Evolutionary conservation across 1,140 invertebrate species (phyloP), one percentile per base, ranked within the genome.

Genomic region (Drosophila pachea): DNA sequence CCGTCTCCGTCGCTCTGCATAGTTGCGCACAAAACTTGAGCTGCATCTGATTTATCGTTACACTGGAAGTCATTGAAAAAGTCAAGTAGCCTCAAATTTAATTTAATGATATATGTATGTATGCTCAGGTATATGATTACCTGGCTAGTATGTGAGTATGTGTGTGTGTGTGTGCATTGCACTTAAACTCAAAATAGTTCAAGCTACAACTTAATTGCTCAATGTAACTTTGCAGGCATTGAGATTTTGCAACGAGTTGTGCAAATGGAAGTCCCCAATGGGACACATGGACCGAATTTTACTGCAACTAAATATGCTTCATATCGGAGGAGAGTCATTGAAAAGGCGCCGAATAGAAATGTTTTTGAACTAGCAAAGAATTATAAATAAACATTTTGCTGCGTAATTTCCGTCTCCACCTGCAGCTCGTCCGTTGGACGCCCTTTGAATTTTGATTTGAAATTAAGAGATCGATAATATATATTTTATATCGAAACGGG

Each of bases 61-160:
- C 73, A 77, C 70, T 81, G 76, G 76, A 86, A 81, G 81, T 86
- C 81, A 84, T 84, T 86, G 81, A 84, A 86, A 84, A 86, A 76
- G 47, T 81, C 81, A 77, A 86, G 81, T 84, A 86, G 81, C 76
- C 70, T 84, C 81, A 84, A 78, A 70, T 81, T 76, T 73, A 75
- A 78, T 22, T 22, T 75, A 60, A 68, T 76, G 55, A n/a, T 42
- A 52, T 45, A 29, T 38, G 7, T 32, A 14, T 48, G 31, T 11
- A 45, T 11, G 11, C 11, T 14, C 5, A 16, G 4, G 40, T 45
- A 45, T 55, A 59, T 63, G 42, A 56, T 50, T 56, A 45, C 55
- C 45, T 42, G 36, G 14, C 22, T 7, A 40, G 36, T 7, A 9
- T 48, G 52, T 36, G 4, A 7, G 33, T 49, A 29, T 22, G 43